Conservation (phyloP, 2,888 invertebrate species). For the Lasius platythorax region DNA sequence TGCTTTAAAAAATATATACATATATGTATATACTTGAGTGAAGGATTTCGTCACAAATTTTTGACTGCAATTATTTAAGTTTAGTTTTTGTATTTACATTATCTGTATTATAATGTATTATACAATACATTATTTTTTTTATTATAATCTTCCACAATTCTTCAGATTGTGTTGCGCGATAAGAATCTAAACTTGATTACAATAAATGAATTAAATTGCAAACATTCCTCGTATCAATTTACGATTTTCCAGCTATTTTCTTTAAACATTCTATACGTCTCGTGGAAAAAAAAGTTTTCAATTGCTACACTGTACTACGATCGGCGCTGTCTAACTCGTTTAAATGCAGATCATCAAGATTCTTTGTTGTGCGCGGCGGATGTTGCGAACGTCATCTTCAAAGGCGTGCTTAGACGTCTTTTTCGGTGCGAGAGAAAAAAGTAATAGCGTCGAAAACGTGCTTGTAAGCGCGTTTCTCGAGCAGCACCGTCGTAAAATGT, state of each 20-base stretch:
- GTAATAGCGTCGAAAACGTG: conserved; percentile 44
- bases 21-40: neutral
- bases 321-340: conserved; percentile 33
- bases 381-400: conserved; percentile 33
- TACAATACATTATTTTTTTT: neutral
- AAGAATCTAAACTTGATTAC: neutral
- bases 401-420: conserved; percentile 24
- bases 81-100: neutral
- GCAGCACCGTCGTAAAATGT: conserved; percentile 62
- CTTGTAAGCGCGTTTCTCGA: conserved; percentile 43
- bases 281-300: neutral
- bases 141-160: neutral
- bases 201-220: neutral
- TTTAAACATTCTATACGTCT: conserved; percentile 9
- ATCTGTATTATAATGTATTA: neutral
- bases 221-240: neutral
- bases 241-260: neutral
- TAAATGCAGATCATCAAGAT: conserved; percentile 37
- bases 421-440: conserved; percentile 36
- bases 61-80: neutral
- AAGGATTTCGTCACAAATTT: neutral
- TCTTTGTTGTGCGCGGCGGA: conserved; percentile 19
- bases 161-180: neutral
- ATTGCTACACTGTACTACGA: neutral
- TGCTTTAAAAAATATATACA: neutral